Evolutionary conservation across 1,140 invertebrate species (phyloP), one percentile per base, ranked within the genome.

Genomic region (Latrodectus geometricus): DNA sequence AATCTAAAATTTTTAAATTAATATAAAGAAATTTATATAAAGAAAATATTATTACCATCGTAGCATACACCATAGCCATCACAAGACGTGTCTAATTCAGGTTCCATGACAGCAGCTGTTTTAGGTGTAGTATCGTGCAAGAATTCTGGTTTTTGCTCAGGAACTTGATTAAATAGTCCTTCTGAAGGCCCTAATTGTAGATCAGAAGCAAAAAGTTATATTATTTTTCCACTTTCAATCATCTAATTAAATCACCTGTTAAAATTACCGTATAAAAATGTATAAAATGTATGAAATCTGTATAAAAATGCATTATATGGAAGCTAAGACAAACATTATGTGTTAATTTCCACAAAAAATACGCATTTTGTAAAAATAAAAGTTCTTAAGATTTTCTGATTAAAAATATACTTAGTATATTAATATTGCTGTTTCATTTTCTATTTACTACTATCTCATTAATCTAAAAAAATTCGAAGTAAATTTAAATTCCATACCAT

Each of bases 21-120:
- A 5, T 35, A 3, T 35, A 35, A 35, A 35, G 1, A 35, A 35
- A 35, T 35, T 35, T 35, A 35, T 35, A 5, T 35, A 35, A 35
- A 3, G 35, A 35, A 35, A 5, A 3, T 35, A 82, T 69, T 5
- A 21, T 52, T 79, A 88, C 88, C 88, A 91, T 98, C 96, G 89
- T 98, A 98, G 90, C 97, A 98, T 81, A 96, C 97, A 89, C 97
- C 97, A 65, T 96, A 97, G 89, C 96, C 96, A 91, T 98, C 97
- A 90, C 97, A 98, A 0, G 88, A 87, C 12, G 89, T 88, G 50
- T 90, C 89, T 8, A 23, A 23, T n/a, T 85, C 80, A 0, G 81
- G 68, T 52, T 72, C 85, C 85, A 87, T 87, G 9, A 87, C 56
- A 12, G 85, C 85, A 61, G 85, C 85, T 49, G 77, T 87, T 65